Evolutionary conservation across 2,797 vertebrate species (phyloP).

Genomic region (Moxostoma hubbsi): DNA sequence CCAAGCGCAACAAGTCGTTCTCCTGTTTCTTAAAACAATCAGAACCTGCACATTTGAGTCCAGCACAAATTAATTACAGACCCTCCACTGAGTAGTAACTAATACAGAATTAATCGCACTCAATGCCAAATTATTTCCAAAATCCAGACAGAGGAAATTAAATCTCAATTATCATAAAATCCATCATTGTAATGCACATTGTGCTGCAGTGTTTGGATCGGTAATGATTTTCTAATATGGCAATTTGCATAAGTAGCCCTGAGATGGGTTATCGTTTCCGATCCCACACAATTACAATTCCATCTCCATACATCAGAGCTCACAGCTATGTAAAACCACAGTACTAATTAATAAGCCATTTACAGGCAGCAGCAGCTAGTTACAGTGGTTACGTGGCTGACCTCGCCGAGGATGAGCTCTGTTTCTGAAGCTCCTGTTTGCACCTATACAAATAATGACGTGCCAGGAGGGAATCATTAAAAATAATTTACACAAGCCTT

Average conservation of each 20-base stretch:
- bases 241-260: constrained; percentile 99
- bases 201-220: constrained; percentile 98
- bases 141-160: constrained; percentile 90
- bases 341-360: constrained; percentile 99
- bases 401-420: constrained; percentile 91
- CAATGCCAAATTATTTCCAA: constrained; percentile 88
- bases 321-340: constrained; percentile 97
- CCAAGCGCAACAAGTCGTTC: constrained; percentile 59
- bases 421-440: constrained; percentile 98
- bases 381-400: constrained; percentile 96
- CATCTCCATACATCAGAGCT: constrained; percentile 98
- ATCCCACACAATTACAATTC: constrained; percentile 97
- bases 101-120: constrained; percentile 97
- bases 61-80: constrained; percentile 74
- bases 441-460: constrained; percentile 99
- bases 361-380: constrained; percentile 98
- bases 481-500: constrained; percentile 99
- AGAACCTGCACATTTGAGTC: constrained; percentile 70
- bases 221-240: constrained; percentile 99
- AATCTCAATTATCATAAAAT: constrained; percentile 99
- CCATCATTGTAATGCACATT: constrained; percentile 99
- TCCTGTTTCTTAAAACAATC: constrained; percentile 62
- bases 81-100: constrained; percentile 87
- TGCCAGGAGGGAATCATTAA: constrained; percentile 99
- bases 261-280: constrained; percentile 98